phyloP scores from a whole-genome alignment of 2,888 invertebrate species.

The Dasysyrphus tricinctus region DNA sequence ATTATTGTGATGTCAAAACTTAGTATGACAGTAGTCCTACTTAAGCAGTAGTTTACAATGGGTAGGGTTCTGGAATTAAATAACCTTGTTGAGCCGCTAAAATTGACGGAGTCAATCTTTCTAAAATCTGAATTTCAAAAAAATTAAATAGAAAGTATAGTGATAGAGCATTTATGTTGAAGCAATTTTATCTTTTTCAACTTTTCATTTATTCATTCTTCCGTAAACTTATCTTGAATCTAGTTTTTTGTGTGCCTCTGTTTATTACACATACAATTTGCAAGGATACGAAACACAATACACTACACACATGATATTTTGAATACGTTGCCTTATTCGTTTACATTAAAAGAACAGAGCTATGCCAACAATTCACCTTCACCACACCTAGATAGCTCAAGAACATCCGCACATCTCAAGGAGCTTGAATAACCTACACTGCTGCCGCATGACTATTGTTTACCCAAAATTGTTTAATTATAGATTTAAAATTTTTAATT shows the following conservation, averaged over 20 bases:
- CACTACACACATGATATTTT: neutral
- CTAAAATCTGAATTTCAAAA: too few species aligned
- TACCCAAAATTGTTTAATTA: slow-evolving; percentile 62
- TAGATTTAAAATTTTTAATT: slow-evolving; percentile 66
- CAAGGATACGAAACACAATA: neutral
- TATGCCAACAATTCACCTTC: neutral
- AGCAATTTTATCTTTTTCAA: too few species aligned
- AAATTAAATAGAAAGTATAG: too few species aligned
- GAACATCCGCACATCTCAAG: slow-evolving; percentile 41
- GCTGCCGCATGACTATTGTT: slow-evolving; percentile 25
- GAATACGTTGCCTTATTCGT: neutral
- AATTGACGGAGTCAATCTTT: too few species aligned
- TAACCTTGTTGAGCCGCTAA: too few species aligned
- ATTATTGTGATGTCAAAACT: too few species aligned
- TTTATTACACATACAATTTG: neutral
- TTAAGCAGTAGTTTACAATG: too few species aligned
- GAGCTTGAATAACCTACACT: slow-evolving; percentile 39
- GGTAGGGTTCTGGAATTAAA: too few species aligned
- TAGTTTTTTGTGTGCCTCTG: neutral
- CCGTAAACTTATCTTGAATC: neutral
- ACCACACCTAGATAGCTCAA: slow-evolving; percentile 41
- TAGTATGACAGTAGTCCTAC: too few species aligned
- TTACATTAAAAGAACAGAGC: neutral
- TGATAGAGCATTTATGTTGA: too few species aligned
- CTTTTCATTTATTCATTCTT: neutral